Evolutionary conservation across 1,140 invertebrate genomes (phyloP), one percentile per base, ranked within the genome.

Genomic region (Zaprionus vittiger): DNA sequence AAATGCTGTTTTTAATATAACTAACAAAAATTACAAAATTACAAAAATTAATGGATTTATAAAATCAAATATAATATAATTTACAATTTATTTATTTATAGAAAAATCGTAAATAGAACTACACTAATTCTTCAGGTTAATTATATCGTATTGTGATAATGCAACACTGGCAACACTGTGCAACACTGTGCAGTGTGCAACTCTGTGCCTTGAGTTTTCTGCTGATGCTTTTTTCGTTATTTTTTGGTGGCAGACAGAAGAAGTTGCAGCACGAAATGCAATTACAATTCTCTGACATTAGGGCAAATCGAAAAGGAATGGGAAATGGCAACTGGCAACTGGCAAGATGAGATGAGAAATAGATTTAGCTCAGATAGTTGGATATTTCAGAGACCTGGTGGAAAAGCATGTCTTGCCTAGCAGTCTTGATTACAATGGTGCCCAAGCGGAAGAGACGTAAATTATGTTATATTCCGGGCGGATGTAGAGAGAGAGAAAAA

Each of bases 221-320:
- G 41, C 41, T 15, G 37, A 15, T 38, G 2, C 41, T 47, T 47
- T 17, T 47, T 44, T 17, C 14, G 37, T 44, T 17, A 6, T 9
- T 44, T 44, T 47, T 47, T 47, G 41, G 41, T n/a, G 38, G 38
- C 38, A 41, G 74, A 47, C 73, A 75, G 79, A 83, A 77, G 83
- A 85, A 79, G 75, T 86, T 86, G 65, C 84, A 81, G 81, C 85
- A 89, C 85, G 85, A 89, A 90, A 89, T 89, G 85, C 85, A 89
- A 89, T 89, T 89, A 89, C 85, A 90, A 81, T 78, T 78, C 61
- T 63, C 77, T 83, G 77, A 84, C 81, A 84, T 83, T 89, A 79
- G 85, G 80, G 80, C 74, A 79, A 83, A 89, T 89, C 84, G 73
- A 81, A 86, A 77, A 82, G 59, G 37, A 28, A 69, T 34, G 65